Base-by-base conservation (phyloP, 2,797 vertebrate species). In the Catostomus latipinnis region DNA sequence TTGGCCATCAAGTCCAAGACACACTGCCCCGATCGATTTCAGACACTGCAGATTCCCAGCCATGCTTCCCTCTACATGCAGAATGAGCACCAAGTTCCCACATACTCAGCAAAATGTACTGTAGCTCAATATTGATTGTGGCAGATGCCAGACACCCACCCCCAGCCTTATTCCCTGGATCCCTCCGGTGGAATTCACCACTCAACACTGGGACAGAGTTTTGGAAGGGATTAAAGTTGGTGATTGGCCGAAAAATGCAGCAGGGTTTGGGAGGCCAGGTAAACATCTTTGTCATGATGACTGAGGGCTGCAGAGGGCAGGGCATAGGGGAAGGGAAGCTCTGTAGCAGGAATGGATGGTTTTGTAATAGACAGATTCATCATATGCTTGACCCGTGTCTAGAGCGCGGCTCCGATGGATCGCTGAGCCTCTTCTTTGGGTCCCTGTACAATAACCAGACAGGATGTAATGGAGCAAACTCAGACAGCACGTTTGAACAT, bases 211-310 rank as follows among this genome's bases (percentile, higher is more conserved):
- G 34, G 7, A 22, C 10, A 16, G 50, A 72, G 22, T 56, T 34
- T 46, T 67, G 71, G 12, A 61, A 48, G 56, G 60, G 49, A 56
- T 66, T 66, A 61, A 43, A 79, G 12, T 50, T 63, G 14, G 49
- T n/a, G 8, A 61, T 14, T 8, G 50, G 46, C 52, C 12, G 43
- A 69, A 16, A 22, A 22, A 22, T 7, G 45, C 18, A 58, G 43
- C 43, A 60, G 56, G 70, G 50, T 73, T 67, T 45, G 43, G 74
- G 48, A 78, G 63, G 43, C 60, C n/a, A 58, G 45, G 74, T 81
- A 81, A 79, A 83, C 83, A 82, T 78, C 78, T 86, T 81, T 86
- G 81, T 86, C 81, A 78, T 56, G 57, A 76, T 81, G 81, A 82
- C 71, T 78, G 78, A 54, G 71, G n/a, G 18, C 61, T 58, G 16